Evolutionary conservation across 1,140 invertebrate genomes (phyloP), one percentile per base, ranked within the genome.

Genomic region (Brachionus sp.): DNA sequence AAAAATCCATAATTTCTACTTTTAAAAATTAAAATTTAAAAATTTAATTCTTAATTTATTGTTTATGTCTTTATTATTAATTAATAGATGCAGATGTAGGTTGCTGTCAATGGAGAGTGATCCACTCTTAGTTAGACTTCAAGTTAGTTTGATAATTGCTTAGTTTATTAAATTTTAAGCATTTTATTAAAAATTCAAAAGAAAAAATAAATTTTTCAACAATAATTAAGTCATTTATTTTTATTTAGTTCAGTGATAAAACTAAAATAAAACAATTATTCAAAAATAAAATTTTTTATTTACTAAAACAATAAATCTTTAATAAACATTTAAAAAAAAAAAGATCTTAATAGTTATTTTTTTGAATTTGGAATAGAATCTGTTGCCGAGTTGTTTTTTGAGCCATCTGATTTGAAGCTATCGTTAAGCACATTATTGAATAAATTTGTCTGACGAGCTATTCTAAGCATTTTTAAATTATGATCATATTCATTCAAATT

Each of bases 401-500:
- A 70, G 29, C 37, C 37, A 70, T 70, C 37, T 39, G 66, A 70
- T 70, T 70, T 70, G 16, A 70, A 70, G 35, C 66, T 70, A 16
- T 19, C n/a, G 37, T 70, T 70, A 9, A 70, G 19, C 6, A 70
- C 29, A 70, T 70, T 39, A 37, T 35, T 70, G 16, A 37, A 70
- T 10, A 70, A n/a, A 37, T 35, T 42, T 70, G 66, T 39, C n/a
- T 70, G 42, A 39, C 37, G 13, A 42, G 33, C 66, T 39, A 70
- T 37, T 37, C 35, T 37, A 39, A 39, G 37, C 66, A 70, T 70
- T 70, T 70, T 70, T 16, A 70, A 37, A 16, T 70, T 70, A 70
- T 39, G 37, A 12, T 70, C 66, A 39, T 70, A 70, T 39, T 70
- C 66, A 12, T n/a, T 39, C 1, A 70, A 37, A 33, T 70, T 70